Evolutionary conservation across 2,888 invertebrate genomes (phyloP).

Genomic region (Mesorhabditis spiculigera): DNA sequence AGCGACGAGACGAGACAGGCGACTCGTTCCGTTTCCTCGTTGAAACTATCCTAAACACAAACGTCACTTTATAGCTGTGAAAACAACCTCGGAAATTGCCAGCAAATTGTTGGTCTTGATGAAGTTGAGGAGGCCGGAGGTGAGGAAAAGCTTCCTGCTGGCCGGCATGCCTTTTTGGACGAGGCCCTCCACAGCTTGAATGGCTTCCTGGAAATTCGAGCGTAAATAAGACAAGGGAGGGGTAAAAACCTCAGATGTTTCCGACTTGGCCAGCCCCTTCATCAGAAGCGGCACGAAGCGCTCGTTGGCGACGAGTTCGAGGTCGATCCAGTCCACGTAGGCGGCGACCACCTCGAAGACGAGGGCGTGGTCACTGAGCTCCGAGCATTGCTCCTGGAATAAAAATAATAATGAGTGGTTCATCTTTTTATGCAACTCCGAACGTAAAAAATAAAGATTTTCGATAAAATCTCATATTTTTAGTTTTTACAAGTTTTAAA

Average conservation of each 20-base stretch:
- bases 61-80: neutral
- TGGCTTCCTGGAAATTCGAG: conserved; percentile 56
- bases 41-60: conserved; percentile 24
- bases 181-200: conserved; percentile 65
- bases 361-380: conserved; percentile 37
- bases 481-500: too few relatives aligned
- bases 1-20: conserved; percentile 31
- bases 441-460: too few relatives aligned
- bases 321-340: conserved; percentile 68
- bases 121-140: conserved; percentile 42
- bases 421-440: too few relatives aligned
- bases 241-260: conserved; percentile 27
- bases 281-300: conserved; percentile 64
- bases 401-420: neutral
- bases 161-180: conserved; percentile 68
- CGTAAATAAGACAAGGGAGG: neutral
- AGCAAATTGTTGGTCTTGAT: conserved; percentile 25
- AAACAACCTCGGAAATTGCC: conserved; percentile 24
- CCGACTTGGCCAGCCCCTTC: conserved; percentile 20
- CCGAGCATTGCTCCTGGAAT: conserved; percentile 14
- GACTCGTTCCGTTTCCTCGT: conserved; percentile 30
- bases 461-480: too few relatives aligned
- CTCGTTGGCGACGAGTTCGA: conserved; percentile 66
- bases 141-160: conserved; percentile 63
- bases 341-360: conserved; percentile 65